These are phyloP conservation scores for Motacilla tschutschensis DNA, from an alignment of 2,113 vertebrate genomes.

Conservation along the genomic window DNA sequence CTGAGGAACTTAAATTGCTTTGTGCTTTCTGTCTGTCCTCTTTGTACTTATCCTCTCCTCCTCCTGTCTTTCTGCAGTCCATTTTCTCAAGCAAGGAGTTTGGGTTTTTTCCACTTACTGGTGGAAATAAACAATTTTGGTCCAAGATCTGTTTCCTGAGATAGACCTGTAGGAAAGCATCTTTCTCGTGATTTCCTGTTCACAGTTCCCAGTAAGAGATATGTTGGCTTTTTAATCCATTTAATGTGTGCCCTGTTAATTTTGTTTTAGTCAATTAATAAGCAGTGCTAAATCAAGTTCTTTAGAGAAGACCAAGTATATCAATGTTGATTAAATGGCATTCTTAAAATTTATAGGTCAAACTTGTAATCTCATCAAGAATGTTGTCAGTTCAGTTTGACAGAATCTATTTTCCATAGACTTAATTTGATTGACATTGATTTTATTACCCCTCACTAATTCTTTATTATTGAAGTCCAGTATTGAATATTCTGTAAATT, in stretches of 20 bases:
- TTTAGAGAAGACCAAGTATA: conserved; percentile 1
- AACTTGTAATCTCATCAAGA: conserved; percentile 28
- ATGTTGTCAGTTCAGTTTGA: conserved; percentile 28
- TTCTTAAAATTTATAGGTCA: conserved; percentile 20
- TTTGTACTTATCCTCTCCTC: background rate
- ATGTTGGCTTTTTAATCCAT: background rate
- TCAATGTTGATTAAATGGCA: background rate
- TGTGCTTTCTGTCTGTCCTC: background rate
- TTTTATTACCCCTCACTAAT: conserved; percentile 27
- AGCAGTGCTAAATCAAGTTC: conserved; percentile 2
- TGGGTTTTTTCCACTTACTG: background rate
- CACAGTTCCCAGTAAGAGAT: background rate
- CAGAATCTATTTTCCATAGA: conserved; percentile 15
- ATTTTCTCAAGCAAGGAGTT: background rate
- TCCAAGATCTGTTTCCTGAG: background rate
- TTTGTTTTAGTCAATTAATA: conserved; percentile 21
- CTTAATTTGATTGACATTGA: conserved; percentile 31
- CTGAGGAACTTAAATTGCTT: background rate
- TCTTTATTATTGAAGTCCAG: background rate
- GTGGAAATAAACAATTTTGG: background rate
- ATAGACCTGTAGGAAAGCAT: background rate
- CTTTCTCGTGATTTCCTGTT: background rate
- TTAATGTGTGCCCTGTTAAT: conserved; percentile 23
- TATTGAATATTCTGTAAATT: background rate
- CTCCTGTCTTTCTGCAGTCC: background rate